A percentile compares a stretch with the other conserved stretches of the same genome.
phyloP scores from a whole-genome alignment of 1,140 invertebrate species.

The Lordiphosa mommai region DNA sequence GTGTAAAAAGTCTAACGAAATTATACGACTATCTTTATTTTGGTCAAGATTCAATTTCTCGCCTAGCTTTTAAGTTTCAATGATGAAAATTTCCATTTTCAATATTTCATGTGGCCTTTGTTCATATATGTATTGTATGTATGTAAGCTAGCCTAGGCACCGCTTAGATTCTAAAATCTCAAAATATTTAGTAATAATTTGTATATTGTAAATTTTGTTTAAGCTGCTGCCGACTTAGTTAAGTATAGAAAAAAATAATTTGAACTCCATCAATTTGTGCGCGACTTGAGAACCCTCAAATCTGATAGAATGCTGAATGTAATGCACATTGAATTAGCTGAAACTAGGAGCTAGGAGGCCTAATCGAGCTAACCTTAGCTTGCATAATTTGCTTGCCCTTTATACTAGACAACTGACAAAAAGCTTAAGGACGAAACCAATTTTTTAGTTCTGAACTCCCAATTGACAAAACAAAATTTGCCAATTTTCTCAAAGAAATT shows the following conservation, averaged over 20 bases:
- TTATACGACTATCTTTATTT: slow-evolving; percentile 21
- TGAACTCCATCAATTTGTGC: not conserved
- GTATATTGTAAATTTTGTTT: slow-evolving; percentile 12
- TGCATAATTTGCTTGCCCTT: too few relatives aligned
- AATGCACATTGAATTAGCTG: too few relatives aligned
- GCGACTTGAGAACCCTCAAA: too few relatives aligned
- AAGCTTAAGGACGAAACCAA: too few relatives aligned
- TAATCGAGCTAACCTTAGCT: too few relatives aligned
- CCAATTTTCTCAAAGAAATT: too few relatives aligned
- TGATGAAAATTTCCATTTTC: slow-evolving; percentile 60
- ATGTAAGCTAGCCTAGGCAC: slow-evolving; percentile 33
- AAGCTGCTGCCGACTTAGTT: slow-evolving; percentile 22
- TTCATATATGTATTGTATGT: slow-evolving; percentile 46
- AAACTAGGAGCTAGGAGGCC: too few relatives aligned
- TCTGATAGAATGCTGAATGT: too few relatives aligned
- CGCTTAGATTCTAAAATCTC: slow-evolving; percentile 36
- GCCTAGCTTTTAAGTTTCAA: slow-evolving; percentile 36
- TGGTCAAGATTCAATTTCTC: slow-evolving; percentile 28
- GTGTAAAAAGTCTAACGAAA: slow-evolving; percentile 37
- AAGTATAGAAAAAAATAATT: too few relatives aligned
- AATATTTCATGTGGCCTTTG: slow-evolving; percentile 73
- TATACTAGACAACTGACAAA: too few relatives aligned
- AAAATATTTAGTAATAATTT: slow-evolving; percentile 43
- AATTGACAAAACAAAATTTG: too few relatives aligned
- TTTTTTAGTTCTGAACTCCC: too few relatives aligned